Percentiles rank a stretch among this genome's conserved stretches.
Evolutionary conservation across 2,888 invertebrate species (phyloP).

Genomic region (Malacosoma neustria): DNA sequence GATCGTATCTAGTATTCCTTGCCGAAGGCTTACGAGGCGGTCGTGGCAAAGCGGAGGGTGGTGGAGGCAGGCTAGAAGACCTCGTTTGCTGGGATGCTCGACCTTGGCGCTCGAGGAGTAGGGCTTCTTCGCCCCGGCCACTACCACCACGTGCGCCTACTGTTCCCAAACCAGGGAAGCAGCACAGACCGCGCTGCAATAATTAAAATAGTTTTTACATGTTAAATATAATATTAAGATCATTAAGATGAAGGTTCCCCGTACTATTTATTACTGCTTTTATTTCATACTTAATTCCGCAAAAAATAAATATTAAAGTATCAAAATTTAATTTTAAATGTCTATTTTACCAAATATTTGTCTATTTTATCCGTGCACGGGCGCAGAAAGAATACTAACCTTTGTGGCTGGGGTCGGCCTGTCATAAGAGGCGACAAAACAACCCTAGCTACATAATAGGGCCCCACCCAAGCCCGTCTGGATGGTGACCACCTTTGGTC

Average conservation of each 20-base stretch:
- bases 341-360: too few relatives aligned
- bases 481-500: too few relatives aligned
- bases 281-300: constrained; percentile 1
- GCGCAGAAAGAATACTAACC: too few relatives aligned
- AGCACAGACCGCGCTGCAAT: constrained; percentile 85
- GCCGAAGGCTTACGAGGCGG: constrained; percentile 78
- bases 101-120: constrained; percentile 84
- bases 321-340: too few relatives aligned
- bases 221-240: too few relatives aligned
- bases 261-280: constrained; percentile 9
- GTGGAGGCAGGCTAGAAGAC: constrained; percentile 79
- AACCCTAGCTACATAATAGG: too few relatives aligned
- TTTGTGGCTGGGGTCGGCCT: too few relatives aligned
- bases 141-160: constrained; percentile 58
- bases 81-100: constrained; percentile 84
- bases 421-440: too few relatives aligned
- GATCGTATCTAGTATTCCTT: constrained; percentile 78
- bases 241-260: too few relatives aligned
- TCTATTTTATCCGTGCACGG: too few relatives aligned
- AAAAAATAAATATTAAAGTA: too few relatives aligned
- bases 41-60: constrained; percentile 81
- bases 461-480: too few relatives aligned
- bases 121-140: constrained; percentile 79
- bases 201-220: constrained; percentile 2
- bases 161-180: constrained; percentile 78